Percentiles rank a stretch among this genome's conserved stretches.
phyloP scores from a whole-genome alignment of 2,888 invertebrate species.

The Conistra vaccinii region DNA sequence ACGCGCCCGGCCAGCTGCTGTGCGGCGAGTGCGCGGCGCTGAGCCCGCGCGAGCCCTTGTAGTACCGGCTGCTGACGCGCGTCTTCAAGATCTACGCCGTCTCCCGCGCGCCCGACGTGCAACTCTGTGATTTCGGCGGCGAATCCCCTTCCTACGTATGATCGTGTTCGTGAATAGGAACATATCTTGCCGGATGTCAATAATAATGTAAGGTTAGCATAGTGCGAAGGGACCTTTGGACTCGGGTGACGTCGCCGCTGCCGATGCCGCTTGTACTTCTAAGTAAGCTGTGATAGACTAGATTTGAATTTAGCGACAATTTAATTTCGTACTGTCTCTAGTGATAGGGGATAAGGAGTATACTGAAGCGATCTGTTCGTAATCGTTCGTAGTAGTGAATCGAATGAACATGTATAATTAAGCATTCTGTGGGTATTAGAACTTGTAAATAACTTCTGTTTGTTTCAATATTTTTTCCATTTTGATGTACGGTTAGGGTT shows the following conservation, averaged over 20 bases:
- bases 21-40: constrained; percentile 76
- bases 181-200: constrained; percentile 73
- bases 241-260: constrained; percentile 60
- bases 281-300: constrained; percentile 89
- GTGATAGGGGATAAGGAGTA: constrained; percentile 83
- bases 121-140: constrained; percentile 64
- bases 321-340: constrained; percentile 78
- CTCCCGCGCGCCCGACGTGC: constrained; percentile 64
- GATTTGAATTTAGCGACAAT: constrained; percentile 84
- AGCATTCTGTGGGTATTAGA: constrained; percentile 85
- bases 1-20: constrained; percentile 44
- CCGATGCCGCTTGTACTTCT: constrained; percentile 77
- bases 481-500: constrained; percentile 88
- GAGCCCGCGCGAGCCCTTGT: constrained; percentile 81
- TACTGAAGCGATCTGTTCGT: constrained; percentile 74
- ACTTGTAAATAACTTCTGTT: constrained; percentile 86
- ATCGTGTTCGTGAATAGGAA: constrained; percentile 62
- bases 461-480: constrained; percentile 85
- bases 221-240: constrained; percentile 57
- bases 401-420: constrained; percentile 77
- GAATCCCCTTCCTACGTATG: constrained; percentile 58
- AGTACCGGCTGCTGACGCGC: constrained; percentile 88
- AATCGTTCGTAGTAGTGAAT: constrained; percentile 76
- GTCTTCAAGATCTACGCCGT: constrained; percentile 88
- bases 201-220: constrained; percentile 60